Evolutionary conservation across 2,113 vertebrate genomes (phyloP).

Genomic region (Forbesichthys papilliferus): DNA sequence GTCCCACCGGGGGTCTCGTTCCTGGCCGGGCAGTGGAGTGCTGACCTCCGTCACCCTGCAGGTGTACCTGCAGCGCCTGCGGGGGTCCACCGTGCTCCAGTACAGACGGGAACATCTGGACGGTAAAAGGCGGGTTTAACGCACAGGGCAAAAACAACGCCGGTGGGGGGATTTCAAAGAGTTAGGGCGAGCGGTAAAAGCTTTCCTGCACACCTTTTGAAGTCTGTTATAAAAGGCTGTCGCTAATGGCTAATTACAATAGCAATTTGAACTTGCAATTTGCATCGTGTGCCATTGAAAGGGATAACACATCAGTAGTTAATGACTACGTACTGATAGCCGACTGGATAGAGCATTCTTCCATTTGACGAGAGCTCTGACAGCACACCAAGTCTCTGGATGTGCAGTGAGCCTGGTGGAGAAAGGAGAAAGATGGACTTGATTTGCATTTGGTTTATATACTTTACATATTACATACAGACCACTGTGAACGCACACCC

Average conservation of each 20-base stretch:
- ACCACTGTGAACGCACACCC: not conserved
- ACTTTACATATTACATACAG: not conserved
- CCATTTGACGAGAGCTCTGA: constrained; percentile 85
- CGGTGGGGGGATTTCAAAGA: not conserved
- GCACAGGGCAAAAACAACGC: not conserved
- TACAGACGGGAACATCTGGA: constrained; percentile 87
- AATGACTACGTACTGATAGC: constrained; percentile 84
- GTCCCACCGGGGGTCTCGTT: constrained; percentile 67
- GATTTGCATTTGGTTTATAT: not conserved
- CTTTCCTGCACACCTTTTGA: too few relatives aligned
- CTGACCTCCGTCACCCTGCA: constrained; percentile 86
- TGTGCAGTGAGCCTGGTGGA: constrained; percentile 83
- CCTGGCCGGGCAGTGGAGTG: constrained; percentile 75
- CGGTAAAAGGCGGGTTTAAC: not conserved
- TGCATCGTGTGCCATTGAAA: not conserved
- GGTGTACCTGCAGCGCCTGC: constrained; percentile 85
- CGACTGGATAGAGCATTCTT: constrained; percentile 86
- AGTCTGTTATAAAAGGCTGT: too few relatives aligned
- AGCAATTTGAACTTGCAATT: not conserved
- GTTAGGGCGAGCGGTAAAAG: too few relatives aligned
- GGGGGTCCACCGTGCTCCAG: constrained; percentile 90
- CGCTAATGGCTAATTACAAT: too few relatives aligned
- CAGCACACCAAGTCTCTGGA: constrained; percentile 84
- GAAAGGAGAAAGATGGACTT: not conserved
- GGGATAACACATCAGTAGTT: not conserved